phyloP scores from a whole-genome alignment of 1,140 invertebrate genomes.

The Euura lappo region DNA sequence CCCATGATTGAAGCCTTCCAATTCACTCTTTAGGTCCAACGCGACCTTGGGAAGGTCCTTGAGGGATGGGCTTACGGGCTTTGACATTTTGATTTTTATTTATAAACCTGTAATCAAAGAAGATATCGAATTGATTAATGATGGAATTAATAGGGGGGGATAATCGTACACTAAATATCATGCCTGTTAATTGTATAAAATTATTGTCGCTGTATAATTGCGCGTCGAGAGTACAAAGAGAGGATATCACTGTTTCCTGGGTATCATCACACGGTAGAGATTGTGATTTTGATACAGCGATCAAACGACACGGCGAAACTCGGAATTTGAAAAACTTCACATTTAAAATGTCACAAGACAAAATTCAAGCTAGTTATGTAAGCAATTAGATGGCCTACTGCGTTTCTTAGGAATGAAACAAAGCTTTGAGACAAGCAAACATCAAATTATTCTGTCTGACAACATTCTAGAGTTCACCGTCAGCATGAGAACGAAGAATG shows the following conservation, averaged over 20 bases:
- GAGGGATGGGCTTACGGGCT: conserved; percentile 74
- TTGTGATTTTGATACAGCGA: background rate
- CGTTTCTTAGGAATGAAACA: background rate
- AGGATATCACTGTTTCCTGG: background rate
- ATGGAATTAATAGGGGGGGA: background rate
- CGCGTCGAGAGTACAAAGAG: too few relatives aligned
- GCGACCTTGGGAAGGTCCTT: conserved; percentile 91
- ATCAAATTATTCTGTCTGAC: too few relatives aligned
- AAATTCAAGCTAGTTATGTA: background rate
- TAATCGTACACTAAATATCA: background rate
- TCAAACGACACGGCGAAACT: background rate
- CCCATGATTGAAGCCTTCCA: conserved; percentile 84
- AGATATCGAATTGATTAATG: background rate
- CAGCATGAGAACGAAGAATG: too few relatives aligned
- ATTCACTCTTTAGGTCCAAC: conserved; percentile 83
- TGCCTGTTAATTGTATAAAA: background rate
- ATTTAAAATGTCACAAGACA: conserved; percentile 1
- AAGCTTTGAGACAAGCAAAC: too few relatives aligned
- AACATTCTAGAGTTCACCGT: too few relatives aligned
- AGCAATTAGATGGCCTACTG: background rate
- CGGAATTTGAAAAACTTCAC: background rate
- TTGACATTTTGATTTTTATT: conserved; percentile 60
- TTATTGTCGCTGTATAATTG: too few relatives aligned
- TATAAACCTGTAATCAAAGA: conserved; percentile 29
- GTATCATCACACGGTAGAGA: background rate